phyloP scores from a whole-genome alignment of 2,888 invertebrate genomes.

The Yponomeuta sedellus region DNA sequence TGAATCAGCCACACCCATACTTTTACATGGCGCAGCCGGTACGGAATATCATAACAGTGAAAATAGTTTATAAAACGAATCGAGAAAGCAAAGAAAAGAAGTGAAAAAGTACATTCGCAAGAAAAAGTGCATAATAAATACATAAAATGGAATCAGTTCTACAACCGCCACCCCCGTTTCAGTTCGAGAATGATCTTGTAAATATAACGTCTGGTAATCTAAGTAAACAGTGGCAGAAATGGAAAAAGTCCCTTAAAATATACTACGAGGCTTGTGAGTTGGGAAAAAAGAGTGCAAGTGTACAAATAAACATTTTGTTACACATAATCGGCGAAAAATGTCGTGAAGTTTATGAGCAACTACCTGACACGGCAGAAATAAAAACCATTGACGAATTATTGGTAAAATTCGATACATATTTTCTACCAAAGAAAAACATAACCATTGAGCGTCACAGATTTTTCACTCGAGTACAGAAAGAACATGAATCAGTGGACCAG shows the following conservation, averaged over 20 bases:
- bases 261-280: slow-evolving; percentile 2
- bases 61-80: no score
- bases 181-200: no score
- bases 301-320: background rate
- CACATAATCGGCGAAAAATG: background rate
- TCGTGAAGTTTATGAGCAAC: background rate
- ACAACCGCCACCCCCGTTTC: no score
- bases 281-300: background rate
- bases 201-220: background rate
- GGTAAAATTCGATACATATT: background rate
- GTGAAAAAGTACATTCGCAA: no score
- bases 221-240: slow-evolving; percentile 1
- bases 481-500: background rate
- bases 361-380: background rate
- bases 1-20: no score
- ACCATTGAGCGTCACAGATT: background rate
- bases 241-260: background rate
- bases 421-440: background rate
- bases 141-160: no score
- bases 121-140: no score
- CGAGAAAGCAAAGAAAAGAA: no score
- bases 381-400: background rate
- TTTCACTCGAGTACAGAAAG: background rate
- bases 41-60: no score
- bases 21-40: no score